Evolutionary conservation across 1,140 invertebrate species (phyloP), one percentile per base, ranked within the genome.

Genomic region (Drosophila grimshawi): DNA sequence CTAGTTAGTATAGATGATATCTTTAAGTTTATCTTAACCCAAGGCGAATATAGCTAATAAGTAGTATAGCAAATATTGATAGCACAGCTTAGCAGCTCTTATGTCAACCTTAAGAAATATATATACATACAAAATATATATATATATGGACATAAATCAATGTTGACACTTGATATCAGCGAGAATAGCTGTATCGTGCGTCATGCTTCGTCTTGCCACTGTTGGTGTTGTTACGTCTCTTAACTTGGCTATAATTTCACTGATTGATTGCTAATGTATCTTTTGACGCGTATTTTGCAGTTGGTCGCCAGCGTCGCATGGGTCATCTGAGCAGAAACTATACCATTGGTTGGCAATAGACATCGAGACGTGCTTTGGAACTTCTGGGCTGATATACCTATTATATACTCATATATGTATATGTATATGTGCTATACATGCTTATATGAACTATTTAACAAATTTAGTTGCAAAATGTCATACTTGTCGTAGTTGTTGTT

Each of bases 271-370:
- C 64, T 83, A 75, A 86, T 75, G 35, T 27, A 32, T 52, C 29
- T 56, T 72, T 33, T 29, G 39, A 45, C 45, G 41, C 8, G 5
- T 78, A 32, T 64, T 78, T 88, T 92, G 2, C 80, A 92, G 92
- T 79, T 80, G 91, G 90, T 74, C 92, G 92, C 66, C 85, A 90
- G 79, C 81, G 91, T 78, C 91, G 92, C 68, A 76, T 92, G 92
- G 92, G 92, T 67, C 92, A 92, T 45, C 90, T 92, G 63, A 81
- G 61, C 74, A 81, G 90, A 75, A 92, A 92, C 57, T 92, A 92
- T 60, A 92, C 91, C 45, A 81, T 92, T 77, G 92, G 92, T 43
- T 90, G 83, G 76, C 90, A 90, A 69, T 92, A 90, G 63, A 52
- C 67, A 46, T 32, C 48, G 60, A 48, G 33, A 43, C 8, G 30